These are phyloP conservation scores for Galeopsomyia nigrocyanea DNA, from an alignment of 2,888 invertebrate species.

Conservation along the genomic window DNA sequence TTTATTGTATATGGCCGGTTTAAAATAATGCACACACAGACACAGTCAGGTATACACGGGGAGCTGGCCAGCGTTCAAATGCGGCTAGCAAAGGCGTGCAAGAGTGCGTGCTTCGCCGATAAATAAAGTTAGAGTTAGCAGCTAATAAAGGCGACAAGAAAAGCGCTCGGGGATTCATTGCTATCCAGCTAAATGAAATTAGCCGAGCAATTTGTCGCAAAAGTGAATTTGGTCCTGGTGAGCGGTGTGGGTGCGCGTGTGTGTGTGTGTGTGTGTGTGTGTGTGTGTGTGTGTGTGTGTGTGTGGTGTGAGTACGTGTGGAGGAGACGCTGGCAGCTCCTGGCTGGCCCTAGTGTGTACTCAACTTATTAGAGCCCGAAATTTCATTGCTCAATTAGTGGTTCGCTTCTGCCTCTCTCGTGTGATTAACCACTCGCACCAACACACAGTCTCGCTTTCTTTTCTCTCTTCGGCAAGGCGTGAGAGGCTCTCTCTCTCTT, in stretches of 20 bases:
- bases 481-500: constrained; percentile 10
- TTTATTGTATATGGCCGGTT: not conserved
- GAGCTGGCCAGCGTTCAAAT: too few relatives aligned
- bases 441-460: too few relatives aligned
- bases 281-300: not conserved
- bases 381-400: constrained; percentile 47
- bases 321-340: constrained; percentile 20
- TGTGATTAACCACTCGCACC: constrained; percentile 31
- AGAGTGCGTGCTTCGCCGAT: not conserved
- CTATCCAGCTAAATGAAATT: constrained; percentile 34
- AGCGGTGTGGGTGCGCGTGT: not conserved
- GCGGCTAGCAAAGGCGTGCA: too few relatives aligned
- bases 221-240: constrained; percentile 23
- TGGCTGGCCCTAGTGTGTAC: constrained; percentile 6
- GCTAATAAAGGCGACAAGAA: constrained; percentile 41
- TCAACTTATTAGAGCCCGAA: constrained; percentile 45
- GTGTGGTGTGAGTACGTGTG: not conserved
- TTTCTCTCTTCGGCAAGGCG: not conserved
- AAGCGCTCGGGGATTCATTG: constrained; percentile 35
- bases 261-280: not conserved
- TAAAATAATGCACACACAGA: too few relatives aligned
- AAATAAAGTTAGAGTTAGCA: constrained; percentile 38
- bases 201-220: constrained; percentile 38
- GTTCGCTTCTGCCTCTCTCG: constrained; percentile 27
- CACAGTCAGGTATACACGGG: too few relatives aligned